phyloP scores from a whole-genome alignment of 2,888 invertebrate species.

The Melieria crassipennis region DNA sequence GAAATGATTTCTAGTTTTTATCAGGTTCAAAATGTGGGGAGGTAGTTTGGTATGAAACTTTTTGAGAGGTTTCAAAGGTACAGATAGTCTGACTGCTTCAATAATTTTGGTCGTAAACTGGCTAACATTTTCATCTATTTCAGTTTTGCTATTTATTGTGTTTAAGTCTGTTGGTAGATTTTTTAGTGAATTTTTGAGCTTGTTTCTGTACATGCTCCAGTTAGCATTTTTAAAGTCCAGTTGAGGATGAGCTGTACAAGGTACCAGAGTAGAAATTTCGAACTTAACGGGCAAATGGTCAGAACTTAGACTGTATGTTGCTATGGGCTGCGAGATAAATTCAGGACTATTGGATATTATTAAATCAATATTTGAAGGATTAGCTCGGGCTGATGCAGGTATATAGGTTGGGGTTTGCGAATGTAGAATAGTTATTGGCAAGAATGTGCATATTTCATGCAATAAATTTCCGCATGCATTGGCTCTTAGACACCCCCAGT shows the following conservation, averaged over 20 bases:
- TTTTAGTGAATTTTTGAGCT: not conserved
- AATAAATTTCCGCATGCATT: slow-evolving; percentile 30
- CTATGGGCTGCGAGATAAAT: slow-evolving; percentile 15
- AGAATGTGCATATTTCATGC: slow-evolving; percentile 6
- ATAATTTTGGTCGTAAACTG: not conserved
- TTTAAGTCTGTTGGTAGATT: not conserved
- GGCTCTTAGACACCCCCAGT: slow-evolving; percentile 28
- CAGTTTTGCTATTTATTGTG: not conserved
- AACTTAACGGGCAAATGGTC: slow-evolving; percentile 22
- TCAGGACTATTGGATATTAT: slow-evolving; percentile 28
- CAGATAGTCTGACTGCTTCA: not conserved
- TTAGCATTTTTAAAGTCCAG: slow-evolving; percentile 29
- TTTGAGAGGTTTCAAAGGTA: not conserved
- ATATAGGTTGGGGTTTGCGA: slow-evolving; percentile 13
- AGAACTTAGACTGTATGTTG: slow-evolving; percentile 17
- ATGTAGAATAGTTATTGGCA: slow-evolving; percentile 18
- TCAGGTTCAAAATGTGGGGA: not conserved
- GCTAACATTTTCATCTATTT: not conserved
- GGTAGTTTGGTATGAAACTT: not conserved
- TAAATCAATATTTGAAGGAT: slow-evolving; percentile 15
- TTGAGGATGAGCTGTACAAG: not conserved
- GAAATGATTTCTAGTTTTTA: slow-evolving; percentile 11
- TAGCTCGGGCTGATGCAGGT: slow-evolving; percentile 3
- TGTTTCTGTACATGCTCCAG: slow-evolving; percentile 9
- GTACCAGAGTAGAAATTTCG: not conserved